Percentiles rank a stretch among this genome's conserved stretches.
These are phyloP conservation scores for Cenopis cana DNA, from an alignment of 2,888 invertebrate genomes.

Conservation along the genomic window DNA sequence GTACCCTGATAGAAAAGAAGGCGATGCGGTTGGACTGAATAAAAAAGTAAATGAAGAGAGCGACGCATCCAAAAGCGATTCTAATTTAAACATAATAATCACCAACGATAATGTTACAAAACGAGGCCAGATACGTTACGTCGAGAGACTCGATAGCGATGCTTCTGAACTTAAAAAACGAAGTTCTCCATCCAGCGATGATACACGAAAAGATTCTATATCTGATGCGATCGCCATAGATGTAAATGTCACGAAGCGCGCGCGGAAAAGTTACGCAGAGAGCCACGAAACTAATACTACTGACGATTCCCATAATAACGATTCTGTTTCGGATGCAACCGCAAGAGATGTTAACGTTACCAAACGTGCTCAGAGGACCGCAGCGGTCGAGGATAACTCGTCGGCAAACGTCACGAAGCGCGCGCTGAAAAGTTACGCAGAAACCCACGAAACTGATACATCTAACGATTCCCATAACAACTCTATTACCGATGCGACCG, in stretches of 20 bases:
- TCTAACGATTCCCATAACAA: too few relatives aligned
- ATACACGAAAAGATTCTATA: background rate
- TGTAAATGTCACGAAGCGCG: conserved; percentile 2
- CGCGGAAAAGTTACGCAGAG: background rate
- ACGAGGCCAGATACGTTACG: background rate
- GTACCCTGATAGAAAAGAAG: background rate
- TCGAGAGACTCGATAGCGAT: background rate
- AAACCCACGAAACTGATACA: too few relatives aligned
- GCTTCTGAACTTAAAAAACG: background rate
- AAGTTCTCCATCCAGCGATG: conserved; percentile 2
- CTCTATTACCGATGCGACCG: too few relatives aligned
- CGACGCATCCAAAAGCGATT: background rate
- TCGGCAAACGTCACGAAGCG: background rate
- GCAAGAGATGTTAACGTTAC: background rate
- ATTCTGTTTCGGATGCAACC: background rate
- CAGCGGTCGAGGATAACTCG: too few relatives aligned
- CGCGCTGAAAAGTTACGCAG: too few relatives aligned
- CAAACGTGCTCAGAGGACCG: too few relatives aligned
- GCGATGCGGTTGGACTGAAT: background rate
- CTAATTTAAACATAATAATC: background rate
- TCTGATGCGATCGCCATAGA: background rate
- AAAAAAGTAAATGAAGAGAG: conserved; percentile 1
- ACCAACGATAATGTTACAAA: background rate
- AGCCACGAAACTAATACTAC: background rate
- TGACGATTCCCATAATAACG: background rate